These are phyloP conservation scores for Coelopa pilipes DNA, from an alignment of 2,888 invertebrate species.

Conservation along the genomic window DNA sequence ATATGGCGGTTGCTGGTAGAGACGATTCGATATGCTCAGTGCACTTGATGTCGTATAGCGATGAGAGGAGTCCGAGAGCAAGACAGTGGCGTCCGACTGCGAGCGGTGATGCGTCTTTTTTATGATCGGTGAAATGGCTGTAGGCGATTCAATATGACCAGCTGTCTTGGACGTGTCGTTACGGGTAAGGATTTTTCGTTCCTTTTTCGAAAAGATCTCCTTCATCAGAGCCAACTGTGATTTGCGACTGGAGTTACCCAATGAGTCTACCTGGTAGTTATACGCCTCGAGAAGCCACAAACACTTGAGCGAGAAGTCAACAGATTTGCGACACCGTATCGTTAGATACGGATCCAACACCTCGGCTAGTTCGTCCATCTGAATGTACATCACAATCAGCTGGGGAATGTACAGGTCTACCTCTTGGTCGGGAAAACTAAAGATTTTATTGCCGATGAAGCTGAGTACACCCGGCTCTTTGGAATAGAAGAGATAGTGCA, in stretches of 20 bases:
- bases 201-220: slow-evolving; percentile 65
- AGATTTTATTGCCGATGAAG: slow-evolving; percentile 97
- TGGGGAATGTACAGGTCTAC: slow-evolving; percentile 99
- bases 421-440: slow-evolving; percentile 90
- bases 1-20: slow-evolving; percentile 61
- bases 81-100: slow-evolving; percentile 80
- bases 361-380: slow-evolving; percentile 97
- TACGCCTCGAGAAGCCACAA: slow-evolving; percentile 97
- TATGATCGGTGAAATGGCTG: slow-evolving; percentile 52
- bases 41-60: slow-evolving; percentile 49
- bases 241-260: slow-evolving; percentile 57
- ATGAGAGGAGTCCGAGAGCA: slow-evolving; percentile 66
- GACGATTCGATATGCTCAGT: slow-evolving; percentile 57
- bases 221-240: slow-evolving; percentile 65
- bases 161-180: slow-evolving; percentile 35
- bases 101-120: slow-evolving; percentile 87
- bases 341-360: slow-evolving; percentile 86
- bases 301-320: slow-evolving; percentile 95
- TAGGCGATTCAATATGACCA: not conserved
- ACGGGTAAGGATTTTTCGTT: slow-evolving; percentile 56
- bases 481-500: slow-evolving; percentile 97
- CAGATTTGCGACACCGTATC: slow-evolving; percentile 89
- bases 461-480: slow-evolving; percentile 98
- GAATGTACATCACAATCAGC: slow-evolving; percentile 97
- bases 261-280: slow-evolving; percentile 64